Percentiles rank a stretch among this genome's conserved stretches.
Evolutionary conservation across 2,797 vertebrate species (phyloP).

Genomic region (Oreochromis mossambicus): DNA sequence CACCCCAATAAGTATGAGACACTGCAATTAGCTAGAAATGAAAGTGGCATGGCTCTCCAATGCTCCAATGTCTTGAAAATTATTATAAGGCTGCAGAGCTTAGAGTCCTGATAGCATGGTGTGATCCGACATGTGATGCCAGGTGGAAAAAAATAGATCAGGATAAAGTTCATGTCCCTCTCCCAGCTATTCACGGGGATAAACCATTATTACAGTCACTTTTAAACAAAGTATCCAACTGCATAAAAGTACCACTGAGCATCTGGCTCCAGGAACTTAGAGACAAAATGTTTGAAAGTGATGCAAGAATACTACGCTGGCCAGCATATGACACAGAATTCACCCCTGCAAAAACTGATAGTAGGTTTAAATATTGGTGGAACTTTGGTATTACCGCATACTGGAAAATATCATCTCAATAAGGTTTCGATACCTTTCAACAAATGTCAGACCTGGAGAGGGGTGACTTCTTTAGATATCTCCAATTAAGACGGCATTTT

Average conservation of each 20-base stretch:
- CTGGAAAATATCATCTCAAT: background rate
- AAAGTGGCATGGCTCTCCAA: background rate
- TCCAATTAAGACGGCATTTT: background rate
- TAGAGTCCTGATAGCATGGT: background rate
- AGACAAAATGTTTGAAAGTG: slow-evolving; percentile 4
- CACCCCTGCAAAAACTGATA: no score
- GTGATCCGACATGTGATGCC: background rate
- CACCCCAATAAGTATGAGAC: background rate
- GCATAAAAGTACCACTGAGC: background rate
- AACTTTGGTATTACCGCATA: background rate
- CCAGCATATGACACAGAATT: no score
- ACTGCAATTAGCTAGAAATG: background rate
- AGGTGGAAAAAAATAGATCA: background rate
- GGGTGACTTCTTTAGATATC: background rate
- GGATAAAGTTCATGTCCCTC: background rate
- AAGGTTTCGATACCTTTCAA: background rate
- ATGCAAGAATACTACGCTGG: background rate
- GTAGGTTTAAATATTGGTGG: background rate
- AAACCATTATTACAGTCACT: background rate
- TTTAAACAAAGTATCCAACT: background rate
- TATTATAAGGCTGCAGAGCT: background rate
- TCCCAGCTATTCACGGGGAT: background rate
- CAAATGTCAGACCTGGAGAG: background rate
- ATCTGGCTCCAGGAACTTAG: no score
- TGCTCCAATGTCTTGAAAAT: background rate